Evolutionary conservation across 2,113 vertebrate species (phyloP).

Genomic region (Callospermophilus lateralis): DNA sequence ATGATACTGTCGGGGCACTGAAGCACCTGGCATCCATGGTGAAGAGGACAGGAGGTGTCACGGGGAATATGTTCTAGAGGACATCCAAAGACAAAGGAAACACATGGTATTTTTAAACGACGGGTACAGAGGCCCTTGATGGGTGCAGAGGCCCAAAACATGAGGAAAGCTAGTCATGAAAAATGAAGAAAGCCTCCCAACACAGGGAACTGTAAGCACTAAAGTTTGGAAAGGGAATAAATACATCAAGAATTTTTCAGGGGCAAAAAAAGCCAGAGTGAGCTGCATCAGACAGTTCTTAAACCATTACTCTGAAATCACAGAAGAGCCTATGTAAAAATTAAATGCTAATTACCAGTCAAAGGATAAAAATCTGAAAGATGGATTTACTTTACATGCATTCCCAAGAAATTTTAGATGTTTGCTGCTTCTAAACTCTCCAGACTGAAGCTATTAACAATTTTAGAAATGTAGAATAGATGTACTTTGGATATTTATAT

Average conservation of each 20-base stretch:
- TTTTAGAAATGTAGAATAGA: constrained; percentile 25
- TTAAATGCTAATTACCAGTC: background rate
- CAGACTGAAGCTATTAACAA: background rate
- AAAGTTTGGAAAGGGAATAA: background rate
- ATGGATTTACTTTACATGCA: background rate
- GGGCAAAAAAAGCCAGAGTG: background rate
- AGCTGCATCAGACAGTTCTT: background rate
- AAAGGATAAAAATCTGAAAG: background rate
- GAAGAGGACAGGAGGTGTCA: background rate
- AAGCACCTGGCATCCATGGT: background rate
- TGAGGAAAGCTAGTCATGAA: background rate
- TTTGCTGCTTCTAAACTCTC: background rate
- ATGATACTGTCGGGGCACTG: background rate
- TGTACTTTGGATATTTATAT: background rate
- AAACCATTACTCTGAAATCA: background rate
- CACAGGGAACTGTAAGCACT: background rate
- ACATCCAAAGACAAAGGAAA: background rate
- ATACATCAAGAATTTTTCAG: background rate
- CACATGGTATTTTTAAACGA: background rate
- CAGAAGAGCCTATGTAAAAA: background rate
- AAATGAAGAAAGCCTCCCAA: background rate
- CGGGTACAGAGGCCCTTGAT: too few species aligned
- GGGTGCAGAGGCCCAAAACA: background rate
- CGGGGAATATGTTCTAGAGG: background rate
- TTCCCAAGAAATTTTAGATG: background rate